These are phyloP conservation scores for Elanoides forficatus DNA, from an alignment of 2,113 vertebrate species.

Conservation along the genomic window DNA sequence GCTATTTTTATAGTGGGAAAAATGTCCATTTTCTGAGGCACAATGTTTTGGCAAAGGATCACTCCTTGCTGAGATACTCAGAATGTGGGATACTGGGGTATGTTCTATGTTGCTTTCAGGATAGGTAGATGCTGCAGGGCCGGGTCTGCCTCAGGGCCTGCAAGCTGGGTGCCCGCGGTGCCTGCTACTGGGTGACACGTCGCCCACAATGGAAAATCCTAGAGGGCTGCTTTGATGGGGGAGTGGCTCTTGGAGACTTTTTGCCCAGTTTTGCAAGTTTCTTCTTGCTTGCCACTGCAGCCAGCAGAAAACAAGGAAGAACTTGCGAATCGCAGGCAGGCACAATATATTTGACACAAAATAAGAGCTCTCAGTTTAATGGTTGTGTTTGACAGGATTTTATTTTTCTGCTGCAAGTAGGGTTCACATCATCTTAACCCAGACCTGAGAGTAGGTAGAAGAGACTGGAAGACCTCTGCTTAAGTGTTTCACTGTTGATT, in stretches of 20 bases:
- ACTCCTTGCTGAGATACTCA: neutral
- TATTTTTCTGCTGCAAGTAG: neutral
- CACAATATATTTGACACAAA: neutral
- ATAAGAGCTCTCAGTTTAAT: neutral
- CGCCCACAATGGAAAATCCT: neutral
- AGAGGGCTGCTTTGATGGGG: neutral
- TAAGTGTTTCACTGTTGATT: neutral
- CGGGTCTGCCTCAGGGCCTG: rapidly evolving
- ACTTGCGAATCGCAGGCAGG: neutral
- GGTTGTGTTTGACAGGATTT: neutral
- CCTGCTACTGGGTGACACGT: neutral
- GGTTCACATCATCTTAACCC: neutral
- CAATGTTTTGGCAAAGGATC: neutral
- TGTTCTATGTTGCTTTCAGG: neutral
- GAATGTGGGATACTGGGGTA: neutral
- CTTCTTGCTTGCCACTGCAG: neutral
- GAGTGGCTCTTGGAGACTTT: neutral
- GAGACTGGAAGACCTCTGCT: neutral
- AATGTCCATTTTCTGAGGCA: neutral
- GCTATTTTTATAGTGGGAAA: neutral
- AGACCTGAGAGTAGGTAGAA: neutral
- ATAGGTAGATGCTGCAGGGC: neutral
- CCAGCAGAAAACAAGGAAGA: neutral
- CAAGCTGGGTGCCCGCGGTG: neutral
- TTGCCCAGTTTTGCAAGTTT: neutral